Evolutionary conservation across 2,888 invertebrate species (phyloP).

Genomic region (Andrena minutula): DNA sequence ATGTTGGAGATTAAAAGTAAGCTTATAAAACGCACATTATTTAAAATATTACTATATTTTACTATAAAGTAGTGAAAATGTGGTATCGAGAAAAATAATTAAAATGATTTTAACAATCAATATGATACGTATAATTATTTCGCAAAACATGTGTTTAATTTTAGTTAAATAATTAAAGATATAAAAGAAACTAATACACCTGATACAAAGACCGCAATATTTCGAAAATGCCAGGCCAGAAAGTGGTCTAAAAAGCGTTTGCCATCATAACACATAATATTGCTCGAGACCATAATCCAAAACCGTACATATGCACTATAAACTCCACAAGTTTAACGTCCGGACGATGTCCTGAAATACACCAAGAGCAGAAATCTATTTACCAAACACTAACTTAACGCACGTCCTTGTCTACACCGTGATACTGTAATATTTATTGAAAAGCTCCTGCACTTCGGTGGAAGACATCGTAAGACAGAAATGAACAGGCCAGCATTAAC

Average conservation of each 20-base stretch:
- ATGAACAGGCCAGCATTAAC: not conserved
- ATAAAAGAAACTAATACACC: too few species aligned
- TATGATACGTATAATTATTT: not conserved
- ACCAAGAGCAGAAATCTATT: too few species aligned
- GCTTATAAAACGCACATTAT: too few species aligned
- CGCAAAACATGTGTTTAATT: too few species aligned
- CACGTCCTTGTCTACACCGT: not conserved
- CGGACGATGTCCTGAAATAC: too few species aligned
- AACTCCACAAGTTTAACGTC: too few species aligned
- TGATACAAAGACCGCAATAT: not conserved
- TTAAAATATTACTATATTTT: too few species aligned
- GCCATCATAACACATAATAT: not conserved
- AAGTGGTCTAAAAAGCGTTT: not conserved
- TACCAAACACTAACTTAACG: too few species aligned
- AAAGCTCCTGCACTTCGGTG: not conserved
- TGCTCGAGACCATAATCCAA: not conserved
- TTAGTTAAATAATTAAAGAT: too few species aligned
- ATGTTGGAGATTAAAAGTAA: not conserved
- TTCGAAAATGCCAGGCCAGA: not conserved
- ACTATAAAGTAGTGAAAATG: not conserved
- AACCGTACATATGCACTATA: not conserved
- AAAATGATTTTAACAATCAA: not conserved
- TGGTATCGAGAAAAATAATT: not conserved
- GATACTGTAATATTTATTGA: not conserved
- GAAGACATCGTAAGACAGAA: not conserved